Percentiles rank a stretch among this genome's conserved stretches.
These are phyloP conservation scores for Peribatodes rhomboidaria DNA, from an alignment of 2,888 invertebrate species.

Conservation along the genomic window DNA sequence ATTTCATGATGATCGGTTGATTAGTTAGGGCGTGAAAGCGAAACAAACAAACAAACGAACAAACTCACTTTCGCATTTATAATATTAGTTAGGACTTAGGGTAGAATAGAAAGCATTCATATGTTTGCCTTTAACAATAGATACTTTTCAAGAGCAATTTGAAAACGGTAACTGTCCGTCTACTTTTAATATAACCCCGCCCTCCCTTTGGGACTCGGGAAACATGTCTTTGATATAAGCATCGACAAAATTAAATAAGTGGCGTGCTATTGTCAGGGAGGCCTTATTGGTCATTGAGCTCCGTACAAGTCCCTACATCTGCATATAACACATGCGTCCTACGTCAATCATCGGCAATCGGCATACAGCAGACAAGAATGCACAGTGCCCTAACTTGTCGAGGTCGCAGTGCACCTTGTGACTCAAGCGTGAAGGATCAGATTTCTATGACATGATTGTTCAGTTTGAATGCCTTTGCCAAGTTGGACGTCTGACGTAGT, in stretches of 20 bases:
- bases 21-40: too few species aligned
- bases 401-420: constrained; percentile 9
- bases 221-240: constrained; percentile 8
- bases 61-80: too few species aligned
- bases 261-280: constrained; percentile 40
- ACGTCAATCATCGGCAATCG: constrained; percentile 42
- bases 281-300: constrained; percentile 34
- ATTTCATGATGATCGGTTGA: too few species aligned
- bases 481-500: constrained; percentile 20
- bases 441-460: background rate
- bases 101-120: too few species aligned
- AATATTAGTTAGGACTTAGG: too few species aligned
- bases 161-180: background rate
- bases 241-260: constrained; percentile 12
- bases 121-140: too few species aligned
- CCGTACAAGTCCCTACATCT: constrained; percentile 25
- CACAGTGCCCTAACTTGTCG: constrained; percentile 25
- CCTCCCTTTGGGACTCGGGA: constrained; percentile 2
- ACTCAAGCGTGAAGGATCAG: background rate
- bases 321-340: constrained; percentile 30
- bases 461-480: background rate
- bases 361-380: constrained; percentile 38
- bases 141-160: too few species aligned
- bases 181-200: background rate
- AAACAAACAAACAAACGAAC: too few species aligned